These are phyloP conservation scores for Conomelus anceps DNA, from an alignment of 2,888 invertebrate genomes.

Conservation along the genomic window DNA sequence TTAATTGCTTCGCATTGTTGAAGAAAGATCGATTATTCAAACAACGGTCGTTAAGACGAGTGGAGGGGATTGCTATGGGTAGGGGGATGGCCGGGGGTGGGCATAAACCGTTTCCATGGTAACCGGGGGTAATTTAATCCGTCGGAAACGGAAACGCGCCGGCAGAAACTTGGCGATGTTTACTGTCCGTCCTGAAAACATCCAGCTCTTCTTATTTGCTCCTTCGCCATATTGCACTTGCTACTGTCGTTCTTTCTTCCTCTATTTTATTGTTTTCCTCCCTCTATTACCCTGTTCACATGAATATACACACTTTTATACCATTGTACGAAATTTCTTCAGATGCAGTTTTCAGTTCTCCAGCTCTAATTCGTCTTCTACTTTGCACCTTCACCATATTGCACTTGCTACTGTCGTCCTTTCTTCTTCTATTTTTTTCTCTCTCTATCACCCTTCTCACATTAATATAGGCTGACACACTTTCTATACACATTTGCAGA, in stretches of 20 bases:
- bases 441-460: too few relatives aligned
- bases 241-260: too few relatives aligned
- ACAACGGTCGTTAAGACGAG: not conserved
- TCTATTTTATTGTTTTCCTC: not conserved
- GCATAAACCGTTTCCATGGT: conserved; percentile 17
- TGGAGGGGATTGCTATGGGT: conserved; percentile 14
- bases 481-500: too few relatives aligned
- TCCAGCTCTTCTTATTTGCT: not conserved
- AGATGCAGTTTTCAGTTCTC: too few relatives aligned
- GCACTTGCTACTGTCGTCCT: too few relatives aligned
- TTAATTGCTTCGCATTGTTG: not conserved
- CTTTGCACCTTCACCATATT: not conserved
- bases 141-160: not conserved
- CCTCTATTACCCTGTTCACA: too few relatives aligned
- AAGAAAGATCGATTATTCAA: conserved; percentile 35
- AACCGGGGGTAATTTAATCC: conserved; percentile 3
- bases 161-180: not conserved
- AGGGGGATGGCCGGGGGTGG: not conserved
- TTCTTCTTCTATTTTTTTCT: not conserved
- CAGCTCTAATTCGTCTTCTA: too few relatives aligned
- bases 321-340: too few relatives aligned
- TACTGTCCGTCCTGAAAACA: not conserved
- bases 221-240: not conserved
- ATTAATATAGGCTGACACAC: too few relatives aligned
- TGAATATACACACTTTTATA: too few relatives aligned